Conservation (phyloP, 2,888 invertebrate genomes). For the Phengaris arion region DNA sequence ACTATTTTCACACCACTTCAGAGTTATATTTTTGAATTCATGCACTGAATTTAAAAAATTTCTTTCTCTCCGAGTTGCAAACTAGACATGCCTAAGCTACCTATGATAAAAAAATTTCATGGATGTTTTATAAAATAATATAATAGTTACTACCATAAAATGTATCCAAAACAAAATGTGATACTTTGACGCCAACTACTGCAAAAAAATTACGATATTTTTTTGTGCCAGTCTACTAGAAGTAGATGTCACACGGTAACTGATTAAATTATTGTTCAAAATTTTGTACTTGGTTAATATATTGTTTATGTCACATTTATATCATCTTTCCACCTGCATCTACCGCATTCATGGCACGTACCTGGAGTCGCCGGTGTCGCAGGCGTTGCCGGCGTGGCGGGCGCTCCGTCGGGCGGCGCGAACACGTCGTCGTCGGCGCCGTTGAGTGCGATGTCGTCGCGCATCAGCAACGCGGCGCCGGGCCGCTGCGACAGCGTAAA, state of each 20-base stretch:
- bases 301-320: no score
- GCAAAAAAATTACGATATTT: no score
- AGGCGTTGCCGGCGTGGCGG: slow-evolving; percentile 21
- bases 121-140: background rate
- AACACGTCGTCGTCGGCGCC: slow-evolving; percentile 73
- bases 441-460: slow-evolving; percentile 67
- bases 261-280: no score
- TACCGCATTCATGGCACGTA: background rate
- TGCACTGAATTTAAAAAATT: slow-evolving; percentile 32
- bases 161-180: no score
- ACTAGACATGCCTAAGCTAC: slow-evolving; percentile 4
- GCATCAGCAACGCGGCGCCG: slow-evolving; percentile 70
- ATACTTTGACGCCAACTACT: no score
- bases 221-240: no score
- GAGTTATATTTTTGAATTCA: slow-evolving; percentile 33
- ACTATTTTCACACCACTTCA: slow-evolving; percentile 31
- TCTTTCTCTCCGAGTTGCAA: background rate
- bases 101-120: background rate
- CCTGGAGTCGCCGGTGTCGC: slow-evolving; percentile 23
- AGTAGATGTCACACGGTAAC: no score
- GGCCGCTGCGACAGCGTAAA: slow-evolving; percentile 76
- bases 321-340: no score
- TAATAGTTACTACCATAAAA: no score
- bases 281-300: no score
- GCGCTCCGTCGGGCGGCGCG: slow-evolving; percentile 40